A percentile compares a stretch with the other conserved stretches of the same genome.
phyloP scores from a whole-genome alignment of 1,140 invertebrate species.

The Brachionus manjavacas region DNA sequence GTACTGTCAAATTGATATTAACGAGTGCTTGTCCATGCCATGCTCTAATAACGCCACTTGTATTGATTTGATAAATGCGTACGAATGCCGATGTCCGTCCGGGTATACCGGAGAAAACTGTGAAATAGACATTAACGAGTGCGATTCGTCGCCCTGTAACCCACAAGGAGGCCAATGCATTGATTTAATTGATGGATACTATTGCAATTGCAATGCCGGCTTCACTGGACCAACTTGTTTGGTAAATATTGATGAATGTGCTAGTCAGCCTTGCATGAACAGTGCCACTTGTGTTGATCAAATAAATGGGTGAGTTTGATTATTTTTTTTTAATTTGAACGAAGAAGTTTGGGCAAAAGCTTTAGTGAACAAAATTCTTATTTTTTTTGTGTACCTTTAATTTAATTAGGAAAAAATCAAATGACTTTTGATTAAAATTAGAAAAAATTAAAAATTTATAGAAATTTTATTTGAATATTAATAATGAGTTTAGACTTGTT shows the following conservation, averaged over 20 bases:
- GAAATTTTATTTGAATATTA: too few species aligned
- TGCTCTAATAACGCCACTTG: constrained; percentile 22
- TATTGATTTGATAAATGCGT: constrained; percentile 12
- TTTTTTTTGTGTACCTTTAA: too few species aligned
- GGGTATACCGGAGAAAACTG: constrained; percentile 74
- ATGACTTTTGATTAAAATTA: too few species aligned
- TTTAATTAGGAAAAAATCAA: too few species aligned
- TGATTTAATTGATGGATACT: constrained; percentile 46
- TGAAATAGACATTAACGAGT: constrained; percentile 71
- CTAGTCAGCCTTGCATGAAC: background rate
- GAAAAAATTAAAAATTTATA: too few species aligned
- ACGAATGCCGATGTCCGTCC: constrained; percentile 21
- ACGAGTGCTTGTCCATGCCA: background rate
- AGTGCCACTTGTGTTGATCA: constrained; percentile 4
- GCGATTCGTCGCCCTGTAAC: constrained; percentile 76
- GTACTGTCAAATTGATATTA: constrained; percentile 50
- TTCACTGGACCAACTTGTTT: constrained; percentile 44
- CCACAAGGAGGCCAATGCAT: constrained; percentile 46
- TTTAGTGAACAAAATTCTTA: too few species aligned
- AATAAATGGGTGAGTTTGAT: background rate
- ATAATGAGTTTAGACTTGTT: too few species aligned
- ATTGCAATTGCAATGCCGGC: constrained; percentile 46
- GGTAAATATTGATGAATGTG: constrained; percentile 35
- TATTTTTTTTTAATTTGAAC: background rate
- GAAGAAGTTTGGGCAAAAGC: too few species aligned